Evolutionary conservation across 2,797 vertebrate genomes (phyloP), one percentile per base, ranked within the genome.

Genomic region (Amazonetta brasiliensis): DNA sequence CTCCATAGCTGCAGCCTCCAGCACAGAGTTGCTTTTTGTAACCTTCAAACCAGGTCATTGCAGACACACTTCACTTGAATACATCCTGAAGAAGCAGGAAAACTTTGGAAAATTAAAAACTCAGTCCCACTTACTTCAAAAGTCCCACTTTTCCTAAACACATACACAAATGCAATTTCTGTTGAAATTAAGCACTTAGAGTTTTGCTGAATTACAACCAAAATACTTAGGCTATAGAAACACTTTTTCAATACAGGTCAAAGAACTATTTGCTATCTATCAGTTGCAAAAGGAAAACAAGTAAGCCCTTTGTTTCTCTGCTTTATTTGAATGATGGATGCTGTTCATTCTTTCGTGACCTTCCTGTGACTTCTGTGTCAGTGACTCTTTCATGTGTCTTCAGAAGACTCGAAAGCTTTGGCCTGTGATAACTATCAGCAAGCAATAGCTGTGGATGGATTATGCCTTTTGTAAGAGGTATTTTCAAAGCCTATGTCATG

Each of bases 401-500:
- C 54, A 87, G 72, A 87, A 59, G 64, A 85, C 87, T 86, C 92
- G 52, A 48, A 93, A 89, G 88, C 39, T 94, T 83, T 84, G 76
- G 92, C 62, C 84, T 64, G 46, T 0, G 14, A 72, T 78, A 87
- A 48, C 69, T 69, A 89, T 44, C 90, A 90, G 71, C 35, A 73
- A 96, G 78, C 75, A 89, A 89, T 78, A 78, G 87, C 62, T 84
- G 50, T 69, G 73, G 50, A 89, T 41, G 66, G 78, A 91, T 78
- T 87, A 80, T 86, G 87, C 46, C 72, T 95, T 94, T 84, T 89
- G 54, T 78, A 89, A 93, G 84, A 73, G 35, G 52, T 69, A 87
- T 93, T 96, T 96, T 96, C 86, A 95, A 95, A 95, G 93, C 30
- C 43, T 81, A 35, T 56, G 62, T 94, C 92, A 92, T 12, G 75